Conservation (phyloP, 2,797 vertebrate species). For the Limosa lapponica region DNA sequence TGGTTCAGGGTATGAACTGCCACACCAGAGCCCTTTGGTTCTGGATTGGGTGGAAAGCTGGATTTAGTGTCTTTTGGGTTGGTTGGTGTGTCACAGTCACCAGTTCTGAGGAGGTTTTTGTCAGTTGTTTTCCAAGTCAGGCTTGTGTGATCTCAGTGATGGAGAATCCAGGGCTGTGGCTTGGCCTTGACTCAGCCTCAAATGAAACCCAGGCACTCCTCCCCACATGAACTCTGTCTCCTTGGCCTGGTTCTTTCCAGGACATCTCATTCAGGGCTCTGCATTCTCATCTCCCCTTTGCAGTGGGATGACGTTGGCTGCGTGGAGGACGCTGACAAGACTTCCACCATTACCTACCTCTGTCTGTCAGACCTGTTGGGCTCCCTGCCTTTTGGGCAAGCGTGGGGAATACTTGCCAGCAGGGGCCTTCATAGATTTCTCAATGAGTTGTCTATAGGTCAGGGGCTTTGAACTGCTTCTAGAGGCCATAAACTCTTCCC, state of each 20-base stretch:
- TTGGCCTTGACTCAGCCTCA: constrained; percentile 44
- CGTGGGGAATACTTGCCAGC: background rate
- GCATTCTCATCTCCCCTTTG: background rate
- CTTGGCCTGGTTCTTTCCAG: background rate
- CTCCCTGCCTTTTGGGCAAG: background rate
- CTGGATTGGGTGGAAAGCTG: background rate
- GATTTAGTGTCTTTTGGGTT: background rate
- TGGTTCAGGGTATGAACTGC: fast-evolving
- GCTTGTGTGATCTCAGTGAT: constrained; percentile 5
- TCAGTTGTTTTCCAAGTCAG: background rate
- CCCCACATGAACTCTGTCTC: background rate
- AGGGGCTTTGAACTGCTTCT: background rate
- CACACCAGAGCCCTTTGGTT: background rate
- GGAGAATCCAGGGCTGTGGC: constrained; percentile 35
- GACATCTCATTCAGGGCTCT: background rate
- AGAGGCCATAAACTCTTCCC: background rate
- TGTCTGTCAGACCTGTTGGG: background rate
- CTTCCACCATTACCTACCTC: background rate
- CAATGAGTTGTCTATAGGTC: background rate
- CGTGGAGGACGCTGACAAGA: background rate
- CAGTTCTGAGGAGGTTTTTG: background rate
- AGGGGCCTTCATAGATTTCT: background rate
- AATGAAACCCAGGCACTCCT: constrained; percentile 16
- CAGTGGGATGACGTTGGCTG: background rate
- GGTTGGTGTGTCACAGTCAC: background rate